Evolutionary conservation across 2,888 invertebrate species (phyloP), one percentile per base, ranked within the genome.

Genomic region (Polydesmus complanatus): DNA sequence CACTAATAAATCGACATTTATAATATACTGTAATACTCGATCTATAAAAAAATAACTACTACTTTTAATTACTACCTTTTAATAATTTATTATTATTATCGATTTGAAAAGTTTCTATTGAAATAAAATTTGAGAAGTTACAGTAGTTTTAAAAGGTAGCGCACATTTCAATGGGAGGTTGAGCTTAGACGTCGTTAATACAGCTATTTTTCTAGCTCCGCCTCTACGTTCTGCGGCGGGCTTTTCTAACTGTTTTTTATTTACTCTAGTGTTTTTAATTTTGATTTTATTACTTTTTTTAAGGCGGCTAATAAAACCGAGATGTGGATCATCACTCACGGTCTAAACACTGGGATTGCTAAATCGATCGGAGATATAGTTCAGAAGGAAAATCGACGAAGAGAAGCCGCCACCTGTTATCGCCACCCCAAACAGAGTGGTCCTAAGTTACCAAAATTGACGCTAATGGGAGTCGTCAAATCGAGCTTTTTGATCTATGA

Each of bases 311-410:
- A 72, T 64, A 69, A 71, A 3, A 72, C 71, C 52, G 63, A 67
- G 49, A 71, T 72, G 70, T 73, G 73, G 73, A 70, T 73, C 26
- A 62, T 73, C 3, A 70, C 71, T 8, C 70, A 71, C 60, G 73
- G 73, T 1, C 61, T 70, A n/a, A 71, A 73, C 64, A 65, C 63
- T 25, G 73, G 72, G 0, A 66, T 72, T 14, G 63, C 72, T 1
- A 70, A 70, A 61, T 66, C 72, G 48, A 70, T 74, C 37, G 73
- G 73, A 0, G 72, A 74, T 61, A 73, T 73, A 3, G 68, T 72
- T 1, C 64, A 66, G 3, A 70, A 70, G 57, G 73, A 73, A 62
- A 67, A 68, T 57, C 65, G 66, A 14, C 64, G 70, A 23, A 64
- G 71, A 21, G 66, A 66, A 54, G 66, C 67, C 27, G 65, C 66